Evolutionary conservation across 2,797 vertebrate species (phyloP), one percentile per base, ranked within the genome.

Genomic region (Chaenodraco wilsoni): DNA sequence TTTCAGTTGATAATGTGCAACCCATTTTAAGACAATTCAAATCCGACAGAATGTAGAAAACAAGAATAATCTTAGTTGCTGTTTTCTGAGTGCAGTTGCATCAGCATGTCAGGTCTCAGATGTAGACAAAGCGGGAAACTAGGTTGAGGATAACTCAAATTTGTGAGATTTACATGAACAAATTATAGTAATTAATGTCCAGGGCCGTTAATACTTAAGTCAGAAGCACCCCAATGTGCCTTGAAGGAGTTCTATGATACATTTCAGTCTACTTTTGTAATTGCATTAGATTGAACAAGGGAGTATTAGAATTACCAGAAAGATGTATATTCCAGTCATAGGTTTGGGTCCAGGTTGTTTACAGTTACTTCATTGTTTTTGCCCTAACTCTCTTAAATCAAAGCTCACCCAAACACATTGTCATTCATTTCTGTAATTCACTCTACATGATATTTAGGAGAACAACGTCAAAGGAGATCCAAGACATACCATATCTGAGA

Each of bases 401-500:
- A 41, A 37, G 40, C 16, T 19, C 48, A 54, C 45, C 16, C 8
- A 17, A 7, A 37, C 15, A 48, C 45, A 48, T 9, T n/a, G 7
- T 8, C 17, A 49, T 49, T 9, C 9, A 49, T n/a, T 49, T 17
- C 33, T 37, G 33, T 37, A 37, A 37, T 37, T 49, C 16, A 49
- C 9, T 37, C 7, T 37, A 37, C 33, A 37, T 17, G 6, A 48
- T 46, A 9, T 51, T 76, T n/a, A 16, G 37, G 19, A 49, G 31
- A 71, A 6, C n/a, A 72, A 37, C 33, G 27, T 10, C 40, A n/a
- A 3, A 41, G 4, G 17, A 50, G 3, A 54, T 27, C 19, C 3
- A 10, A 10, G 37, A 80, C 70, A 0, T 94, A 99, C 97, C 97
- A 0, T 99, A 98, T 84, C 93, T 92, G 65, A 97, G 82, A 86